Percentiles rank a stretch among this genome's conserved stretches.
Evolutionary conservation across 2,797 vertebrate genomes (phyloP).

Genomic region (Bryconaethiops microstoma): DNA sequence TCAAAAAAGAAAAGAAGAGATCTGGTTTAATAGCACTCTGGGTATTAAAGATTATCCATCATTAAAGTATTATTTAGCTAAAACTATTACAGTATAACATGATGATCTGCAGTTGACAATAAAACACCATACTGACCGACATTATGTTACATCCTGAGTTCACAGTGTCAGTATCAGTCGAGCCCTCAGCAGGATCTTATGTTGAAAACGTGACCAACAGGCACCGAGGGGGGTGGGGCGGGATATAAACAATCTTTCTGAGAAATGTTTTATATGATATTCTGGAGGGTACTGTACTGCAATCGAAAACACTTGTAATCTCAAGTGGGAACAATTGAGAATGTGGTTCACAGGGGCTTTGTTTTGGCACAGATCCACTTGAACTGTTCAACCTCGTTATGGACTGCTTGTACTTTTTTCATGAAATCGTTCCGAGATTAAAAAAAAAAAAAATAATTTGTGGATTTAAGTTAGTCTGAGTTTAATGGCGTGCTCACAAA

Average conservation of each 20-base stretch:
- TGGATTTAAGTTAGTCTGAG: background rate
- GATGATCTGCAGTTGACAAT: too few species aligned
- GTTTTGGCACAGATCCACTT: conserved; percentile 20
- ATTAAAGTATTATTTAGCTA: too few species aligned
- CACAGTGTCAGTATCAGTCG: too few species aligned
- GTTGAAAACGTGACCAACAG: too few species aligned
- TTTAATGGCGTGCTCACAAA: conserved; percentile 3
- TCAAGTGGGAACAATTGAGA: conserved; percentile 6
- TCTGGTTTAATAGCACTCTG: too few species aligned
- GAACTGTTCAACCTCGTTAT: conserved; percentile 30
- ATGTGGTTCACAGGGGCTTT: conserved; percentile 13
- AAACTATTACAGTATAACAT: too few species aligned
- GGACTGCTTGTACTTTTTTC: conserved; percentile 4
- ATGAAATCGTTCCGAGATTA: background rate
- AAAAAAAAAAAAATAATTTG: too few species aligned
- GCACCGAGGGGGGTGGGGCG: too few species aligned
- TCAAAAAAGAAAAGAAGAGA: too few species aligned
- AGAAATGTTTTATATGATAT: background rate
- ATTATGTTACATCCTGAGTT: background rate
- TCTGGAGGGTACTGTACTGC: background rate
- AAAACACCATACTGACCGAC: too few species aligned
- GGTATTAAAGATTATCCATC: too few species aligned
- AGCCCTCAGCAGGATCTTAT: too few species aligned
- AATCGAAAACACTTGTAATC: background rate
- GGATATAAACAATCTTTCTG: background rate